Evolutionary conservation across 1,140 invertebrate species (phyloP).

Genomic region (Drosophila erecta): DNA sequence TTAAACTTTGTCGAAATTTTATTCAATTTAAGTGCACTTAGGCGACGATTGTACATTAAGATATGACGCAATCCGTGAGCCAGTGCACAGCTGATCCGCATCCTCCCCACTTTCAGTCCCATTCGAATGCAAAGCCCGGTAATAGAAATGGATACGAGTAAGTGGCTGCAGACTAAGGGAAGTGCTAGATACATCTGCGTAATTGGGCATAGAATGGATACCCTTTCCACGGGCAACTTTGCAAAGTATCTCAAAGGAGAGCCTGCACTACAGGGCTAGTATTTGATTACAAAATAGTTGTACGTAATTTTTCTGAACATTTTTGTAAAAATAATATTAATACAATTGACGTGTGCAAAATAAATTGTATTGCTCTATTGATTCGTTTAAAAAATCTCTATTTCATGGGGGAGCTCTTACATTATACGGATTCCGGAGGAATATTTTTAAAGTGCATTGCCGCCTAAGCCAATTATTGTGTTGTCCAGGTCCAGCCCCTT

Average conservation of each 20-base stretch:
- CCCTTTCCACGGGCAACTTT: conserved; percentile 1
- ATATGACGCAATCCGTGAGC: conserved; percentile 66
- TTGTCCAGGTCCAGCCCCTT: conserved; percentile 2
- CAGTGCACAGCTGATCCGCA: conserved; percentile 42
- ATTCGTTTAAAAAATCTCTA: neutral
- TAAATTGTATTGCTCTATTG: too few species aligned
- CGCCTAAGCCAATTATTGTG: conserved; percentile 4
- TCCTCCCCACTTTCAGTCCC: neutral
- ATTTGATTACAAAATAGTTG: too few species aligned
- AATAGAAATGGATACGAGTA: conserved; percentile 35
- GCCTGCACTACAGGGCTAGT: too few species aligned
- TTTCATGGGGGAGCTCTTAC: too few species aligned
- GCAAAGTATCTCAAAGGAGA: neutral
- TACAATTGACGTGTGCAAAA: too few species aligned
- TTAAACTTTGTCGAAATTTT: conserved; percentile 82
- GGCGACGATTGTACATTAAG: conserved; percentile 81
- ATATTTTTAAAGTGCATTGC: neutral
- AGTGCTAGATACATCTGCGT: conserved; percentile 17
- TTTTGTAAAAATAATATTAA: too few species aligned
- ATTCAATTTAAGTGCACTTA: conserved; percentile 83
- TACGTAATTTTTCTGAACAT: too few species aligned
- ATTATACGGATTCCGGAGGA: too few species aligned
- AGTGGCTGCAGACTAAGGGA: conserved; percentile 11
- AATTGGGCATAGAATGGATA: conserved; percentile 24
- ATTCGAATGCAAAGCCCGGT: conserved; percentile 13